phyloP scores from a whole-genome alignment of 2,797 vertebrate genomes.

The Myotis planiceps region DNA sequence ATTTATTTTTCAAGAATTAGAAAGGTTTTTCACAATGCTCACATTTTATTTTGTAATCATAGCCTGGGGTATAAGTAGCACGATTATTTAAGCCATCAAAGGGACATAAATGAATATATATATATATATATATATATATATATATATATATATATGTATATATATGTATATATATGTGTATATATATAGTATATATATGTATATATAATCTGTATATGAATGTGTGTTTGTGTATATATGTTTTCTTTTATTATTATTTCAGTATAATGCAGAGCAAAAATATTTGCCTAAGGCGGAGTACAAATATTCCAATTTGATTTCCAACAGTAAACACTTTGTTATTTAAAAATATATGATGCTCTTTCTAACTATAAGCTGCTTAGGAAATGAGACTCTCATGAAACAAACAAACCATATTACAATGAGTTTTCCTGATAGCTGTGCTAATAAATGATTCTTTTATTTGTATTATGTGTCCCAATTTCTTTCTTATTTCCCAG shows the following conservation, averaged over 20 bases:
- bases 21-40: not conserved
- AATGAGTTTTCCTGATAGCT: not conserved
- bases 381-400: slow-evolving; percentile 54
- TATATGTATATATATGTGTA: not conserved
- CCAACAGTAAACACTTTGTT: slow-evolving; percentile 46
- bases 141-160: not conserved
- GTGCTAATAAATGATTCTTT: slow-evolving; percentile 41
- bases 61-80: not conserved
- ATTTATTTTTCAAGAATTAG: not conserved
- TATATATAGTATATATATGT: not conserved
- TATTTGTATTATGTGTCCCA: not conserved
- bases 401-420: slow-evolving; percentile 35
- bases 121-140: not conserved
- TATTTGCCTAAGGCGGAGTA: slow-evolving; percentile 26
- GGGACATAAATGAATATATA: not conserved
- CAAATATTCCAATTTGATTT: slow-evolving; percentile 44
- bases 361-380: slow-evolving; percentile 24
- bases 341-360: slow-evolving; percentile 37
- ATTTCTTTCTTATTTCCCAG: slow-evolving; percentile 53
- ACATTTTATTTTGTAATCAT: not conserved
- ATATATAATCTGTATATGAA: not conserved
- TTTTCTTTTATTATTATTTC: slow-evolving; percentile 47
- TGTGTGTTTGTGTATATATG: not conserved
- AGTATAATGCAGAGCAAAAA: not conserved
- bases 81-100: not conserved